These are phyloP conservation scores for Notiomystis cincta DNA, from an alignment of 2,113 vertebrate genomes.

Conservation along the genomic window DNA sequence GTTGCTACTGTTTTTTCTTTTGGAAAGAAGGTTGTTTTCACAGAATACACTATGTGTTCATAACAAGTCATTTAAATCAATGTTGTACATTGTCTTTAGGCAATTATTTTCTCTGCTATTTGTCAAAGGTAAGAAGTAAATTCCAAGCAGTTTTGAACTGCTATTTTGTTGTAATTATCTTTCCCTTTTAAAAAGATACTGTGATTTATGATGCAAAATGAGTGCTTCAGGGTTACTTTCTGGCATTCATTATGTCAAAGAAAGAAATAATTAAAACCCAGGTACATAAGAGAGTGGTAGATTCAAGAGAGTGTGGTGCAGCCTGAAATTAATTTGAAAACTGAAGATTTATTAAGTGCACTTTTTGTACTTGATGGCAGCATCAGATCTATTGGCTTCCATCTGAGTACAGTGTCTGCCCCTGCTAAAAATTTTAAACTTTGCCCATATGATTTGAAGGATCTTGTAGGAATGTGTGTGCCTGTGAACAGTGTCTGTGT, in stretches of 20 bases:
- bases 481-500: neutral
- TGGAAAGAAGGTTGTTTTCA: constrained; percentile 26
- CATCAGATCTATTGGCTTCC: neutral
- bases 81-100: constrained; percentile 64
- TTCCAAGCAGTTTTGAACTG: constrained; percentile 63
- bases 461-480: neutral
- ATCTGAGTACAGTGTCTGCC: neutral
- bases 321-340: constrained; percentile 50
- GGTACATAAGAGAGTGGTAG: neutral
- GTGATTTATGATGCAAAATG: constrained; percentile 69
- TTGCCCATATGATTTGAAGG: neutral
- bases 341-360: constrained; percentile 3
- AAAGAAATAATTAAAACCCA: constrained; percentile 64
- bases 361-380: neutral
- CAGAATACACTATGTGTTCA: neutral
- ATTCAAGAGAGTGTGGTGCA: neutral
- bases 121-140: constrained; percentile 66
- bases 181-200: constrained; percentile 60
- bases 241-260: constrained; percentile 51
- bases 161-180: constrained; percentile 69
- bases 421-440: constrained; percentile 32
- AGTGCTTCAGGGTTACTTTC: constrained; percentile 55
- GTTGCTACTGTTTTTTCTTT: neutral
- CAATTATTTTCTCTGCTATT: constrained; percentile 65
- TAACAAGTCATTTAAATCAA: constrained; percentile 71